Evolutionary conservation across 2,113 vertebrate species (phyloP).

Genomic region (Eira barbara): DNA sequence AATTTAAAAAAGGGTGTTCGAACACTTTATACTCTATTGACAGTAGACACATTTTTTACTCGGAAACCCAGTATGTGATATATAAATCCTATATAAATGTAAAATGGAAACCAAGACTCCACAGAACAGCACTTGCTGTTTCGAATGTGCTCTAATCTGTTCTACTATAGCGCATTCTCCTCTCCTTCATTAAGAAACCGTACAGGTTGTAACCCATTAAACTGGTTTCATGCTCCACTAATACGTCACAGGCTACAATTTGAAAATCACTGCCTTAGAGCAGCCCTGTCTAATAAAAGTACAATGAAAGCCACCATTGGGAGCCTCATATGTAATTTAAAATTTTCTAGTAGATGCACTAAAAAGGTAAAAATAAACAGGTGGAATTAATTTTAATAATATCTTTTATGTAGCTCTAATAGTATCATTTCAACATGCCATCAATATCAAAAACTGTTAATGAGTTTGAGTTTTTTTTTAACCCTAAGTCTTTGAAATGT

Average conservation of each 20-base stretch:
- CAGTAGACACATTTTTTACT: background rate
- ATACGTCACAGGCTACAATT: background rate
- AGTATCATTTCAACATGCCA: background rate
- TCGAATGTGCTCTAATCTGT: background rate
- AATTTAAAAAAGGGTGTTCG: background rate
- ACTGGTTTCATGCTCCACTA: background rate
- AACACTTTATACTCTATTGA: background rate
- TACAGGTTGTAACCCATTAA: background rate
- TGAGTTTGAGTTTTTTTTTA: background rate
- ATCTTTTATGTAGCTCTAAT: background rate
- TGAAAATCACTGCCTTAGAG: background rate
- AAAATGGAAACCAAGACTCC: background rate
- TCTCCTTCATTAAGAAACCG: background rate
- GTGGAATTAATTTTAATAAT: background rate
- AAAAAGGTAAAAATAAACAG: background rate
- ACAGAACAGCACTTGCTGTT: background rate
- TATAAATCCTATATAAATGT: background rate
- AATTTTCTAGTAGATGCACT: background rate
- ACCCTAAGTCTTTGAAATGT: background rate
- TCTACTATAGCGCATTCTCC: background rate
- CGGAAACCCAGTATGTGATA: background rate
- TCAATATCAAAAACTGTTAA: background rate
- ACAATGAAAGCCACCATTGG: background rate
- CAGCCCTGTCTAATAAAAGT: background rate
- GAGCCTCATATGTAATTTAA: background rate